Conservation (phyloP, 2,888 invertebrate genomes). For the Amiota communis region DNA sequence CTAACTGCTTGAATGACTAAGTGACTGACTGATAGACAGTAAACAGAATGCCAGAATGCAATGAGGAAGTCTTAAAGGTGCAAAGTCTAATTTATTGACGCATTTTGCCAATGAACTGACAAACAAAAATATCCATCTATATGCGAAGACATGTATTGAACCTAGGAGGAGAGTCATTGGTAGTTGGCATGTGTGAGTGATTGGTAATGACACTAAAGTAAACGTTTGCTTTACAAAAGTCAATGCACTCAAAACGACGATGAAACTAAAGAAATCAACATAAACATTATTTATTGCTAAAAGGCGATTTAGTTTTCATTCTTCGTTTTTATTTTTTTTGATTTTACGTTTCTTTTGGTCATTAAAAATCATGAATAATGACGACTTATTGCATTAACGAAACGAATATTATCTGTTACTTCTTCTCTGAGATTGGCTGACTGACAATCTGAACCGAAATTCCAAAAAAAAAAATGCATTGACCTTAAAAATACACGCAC, state of each 20-base stretch:
- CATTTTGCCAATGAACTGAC: background rate
- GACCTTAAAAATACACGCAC: slow-evolving; percentile 17
- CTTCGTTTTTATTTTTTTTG: background rate
- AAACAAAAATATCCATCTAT: too few relatives aligned
- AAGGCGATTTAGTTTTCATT: slow-evolving; percentile 1
- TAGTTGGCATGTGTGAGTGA: background rate
- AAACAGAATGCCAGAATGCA: slow-evolving; percentile 9
- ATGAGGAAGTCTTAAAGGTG: slow-evolving; percentile 21
- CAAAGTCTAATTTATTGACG: slow-evolving; percentile 18
- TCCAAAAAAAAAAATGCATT: slow-evolving; percentile 11
- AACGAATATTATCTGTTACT: slow-evolving; percentile 6
- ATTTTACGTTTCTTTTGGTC: background rate
- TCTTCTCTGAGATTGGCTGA: background rate
- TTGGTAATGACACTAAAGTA: slow-evolving; percentile 7
- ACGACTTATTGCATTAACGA: background rate
- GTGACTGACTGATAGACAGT: background rate
- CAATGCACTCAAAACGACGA: background rate
- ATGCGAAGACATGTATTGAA: background rate
- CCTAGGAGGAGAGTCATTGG: background rate
- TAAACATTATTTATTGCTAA: slow-evolving; percentile 15
- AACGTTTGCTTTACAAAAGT: slow-evolving; percentile 1
- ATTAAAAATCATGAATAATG: slow-evolving; percentile 23
- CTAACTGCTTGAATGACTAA: background rate
- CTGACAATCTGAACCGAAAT: background rate
- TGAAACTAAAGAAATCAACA: slow-evolving; percentile 10